Base-by-base conservation (phyloP, 1,140 invertebrate species). In the Drosophila parabipectinata region DNA sequence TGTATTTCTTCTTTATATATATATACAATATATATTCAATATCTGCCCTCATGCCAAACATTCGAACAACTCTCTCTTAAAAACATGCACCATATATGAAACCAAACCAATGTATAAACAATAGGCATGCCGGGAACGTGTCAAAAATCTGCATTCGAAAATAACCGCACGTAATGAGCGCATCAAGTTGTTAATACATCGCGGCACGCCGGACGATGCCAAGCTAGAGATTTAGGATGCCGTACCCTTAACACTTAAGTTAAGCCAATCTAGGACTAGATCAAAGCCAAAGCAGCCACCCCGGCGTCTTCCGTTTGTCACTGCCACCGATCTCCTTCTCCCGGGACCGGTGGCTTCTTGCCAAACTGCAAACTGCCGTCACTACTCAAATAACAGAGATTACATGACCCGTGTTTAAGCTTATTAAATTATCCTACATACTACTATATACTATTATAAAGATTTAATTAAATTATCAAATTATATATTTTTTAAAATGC, bases 141-240 rank as follows among this genome's bases (percentile, higher is more conserved):
- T 97, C 75, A 96, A 96, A 92, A 94, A 94, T 79, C 94, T 98
- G 85, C 96, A 98, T 92, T 96, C 95, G 94, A 97, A 97, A 94
- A 96, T 98, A 82, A 94, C 95, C 82, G 95, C 96, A 92, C 95
- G 96, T 75, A 95, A 95, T 91, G 97, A 98, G 93, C 95, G 97
- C 87, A 96, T 97, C 79, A 98, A 97, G 93, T 93, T 97, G 61
- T 93, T 98, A 83, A 93, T 96, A 91, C 96, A 97, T 92, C 95
- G 96, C 89, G 97, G 96, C 92, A 95, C 94, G 76, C 96, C 96
- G 66, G 96, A 97, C 92, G 93, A 94, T 88, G 77, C 90, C 68
- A 79, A 78, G 63, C 83, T 91, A 91, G 90, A 91, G 63, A 83
- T 85, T 81, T 90, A 84, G 84, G 76, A 71, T 37, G 75, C 80